Base-by-base conservation (phyloP, 2,113 vertebrate species). In the Tetraodon nigroviridis region DNA sequence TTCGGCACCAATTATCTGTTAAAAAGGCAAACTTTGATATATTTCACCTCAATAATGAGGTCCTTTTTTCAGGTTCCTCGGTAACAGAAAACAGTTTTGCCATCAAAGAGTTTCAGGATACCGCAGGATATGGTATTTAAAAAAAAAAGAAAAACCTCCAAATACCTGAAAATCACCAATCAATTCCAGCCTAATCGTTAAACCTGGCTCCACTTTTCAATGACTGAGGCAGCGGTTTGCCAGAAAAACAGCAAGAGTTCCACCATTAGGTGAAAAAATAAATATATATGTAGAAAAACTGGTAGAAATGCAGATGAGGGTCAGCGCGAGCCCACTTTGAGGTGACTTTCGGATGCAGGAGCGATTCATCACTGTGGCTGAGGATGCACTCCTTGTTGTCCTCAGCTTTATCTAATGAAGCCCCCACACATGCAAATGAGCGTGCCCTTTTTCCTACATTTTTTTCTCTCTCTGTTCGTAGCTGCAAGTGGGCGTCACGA, bases 361-460 rank as follows among this genome's bases (percentile, higher is more conserved):
- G 94, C 94, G 92, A 97, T 98, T 98, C 93, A 98, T 98, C 97
- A 98, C 93, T 84, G 90, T 84, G 86, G 92, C 92, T 92, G 91
- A 91, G 93, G 93, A 95, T 92, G 92, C 91, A 93, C 93, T 93
- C 89, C 86, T 91, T 88, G 87, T 87, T 89, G 92, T 97, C 93
- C 94, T 96, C 93, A 95, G 93, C 93, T 95, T 94, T 96, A 94
- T 97, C 93, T 98, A 97, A 98, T 96, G 93, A 97, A 96, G 94
- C 92, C 93, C 91, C 91, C 92, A n/a, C 93, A 80, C 92, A 99
- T 99, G 96, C 92, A 99, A 97, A 99, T 98, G 91, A 96, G 92
- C 84, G 69, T 94, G 94, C 92, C 94, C 95, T 95, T 97, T 97
- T 92, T 91, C 45, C 44, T 17, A 78, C 91, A 87, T 75, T 80